phyloP scores from a whole-genome alignment of 23 tunicate genomes.

The Clavelina lepadiformis region DNA sequence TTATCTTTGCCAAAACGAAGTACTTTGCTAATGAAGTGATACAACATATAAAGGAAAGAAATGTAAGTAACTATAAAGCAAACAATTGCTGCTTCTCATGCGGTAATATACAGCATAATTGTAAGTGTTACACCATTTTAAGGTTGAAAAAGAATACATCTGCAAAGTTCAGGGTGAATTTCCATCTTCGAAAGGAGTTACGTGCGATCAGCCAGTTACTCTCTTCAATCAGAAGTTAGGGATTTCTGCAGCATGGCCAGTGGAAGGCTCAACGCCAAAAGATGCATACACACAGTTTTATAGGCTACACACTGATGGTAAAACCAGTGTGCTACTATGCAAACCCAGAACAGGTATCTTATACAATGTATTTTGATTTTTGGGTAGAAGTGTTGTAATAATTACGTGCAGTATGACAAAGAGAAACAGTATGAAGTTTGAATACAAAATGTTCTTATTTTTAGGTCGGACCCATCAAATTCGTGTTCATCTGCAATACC shows the following conservation, averaged over 20 bases:
- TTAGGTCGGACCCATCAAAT: conserved; percentile 98
- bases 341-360: conserved; percentile 77
- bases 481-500: conserved; percentile 89
- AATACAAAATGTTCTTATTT: neutral
- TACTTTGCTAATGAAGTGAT: conserved; percentile 46
- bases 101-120: neutral
- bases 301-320: conserved; percentile 44
- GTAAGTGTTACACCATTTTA: neutral
- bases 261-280: conserved; percentile 34
- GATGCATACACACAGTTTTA: conserved; percentile 58
- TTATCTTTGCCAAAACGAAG: conserved; percentile 92
- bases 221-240: conserved; percentile 55
- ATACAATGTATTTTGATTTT: no score
- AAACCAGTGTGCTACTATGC: conserved; percentile 68
- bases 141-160: conserved; percentile 94
- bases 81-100: neutral
- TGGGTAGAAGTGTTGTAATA: no score
- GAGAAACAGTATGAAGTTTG: no score
- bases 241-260: conserved; percentile 38
- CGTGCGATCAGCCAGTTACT: conserved; percentile 56
- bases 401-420: no score
- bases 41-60: conserved; percentile 44
- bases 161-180: conserved; percentile 93
- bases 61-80: conserved; percentile 24
- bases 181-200: conserved; percentile 26